These are phyloP conservation scores for Vandiemenella viatica DNA, from an alignment of 2,888 invertebrate species.

Conservation along the genomic window DNA sequence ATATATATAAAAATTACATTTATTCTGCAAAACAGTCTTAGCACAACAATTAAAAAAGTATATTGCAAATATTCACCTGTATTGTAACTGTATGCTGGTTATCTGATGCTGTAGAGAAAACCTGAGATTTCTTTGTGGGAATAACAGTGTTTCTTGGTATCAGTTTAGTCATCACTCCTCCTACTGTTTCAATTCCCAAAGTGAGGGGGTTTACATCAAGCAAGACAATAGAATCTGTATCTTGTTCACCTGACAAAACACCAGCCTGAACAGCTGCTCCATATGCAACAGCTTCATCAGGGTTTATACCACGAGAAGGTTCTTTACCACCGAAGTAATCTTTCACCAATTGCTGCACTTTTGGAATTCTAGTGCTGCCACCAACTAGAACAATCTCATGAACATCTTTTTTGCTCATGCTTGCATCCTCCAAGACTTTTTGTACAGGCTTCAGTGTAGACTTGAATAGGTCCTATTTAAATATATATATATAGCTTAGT, in stretches of 20 bases:
- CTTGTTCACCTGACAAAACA: conserved; percentile 91
- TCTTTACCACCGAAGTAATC: conserved; percentile 96
- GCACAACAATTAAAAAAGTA: conserved; percentile 6
- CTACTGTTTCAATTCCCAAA: conserved; percentile 98
- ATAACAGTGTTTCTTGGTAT: conserved; percentile 96
- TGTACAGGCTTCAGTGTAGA: conserved; percentile 89
- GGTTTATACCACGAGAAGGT: conserved; percentile 89
- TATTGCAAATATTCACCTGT: conserved; percentile 35
- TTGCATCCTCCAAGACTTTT: conserved; percentile 94
- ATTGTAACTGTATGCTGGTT: conserved; percentile 98
- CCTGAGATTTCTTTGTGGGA: conserved; percentile 97
- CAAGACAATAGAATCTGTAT: conserved; percentile 87
- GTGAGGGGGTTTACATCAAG: conserved; percentile 97
- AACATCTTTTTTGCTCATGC: conserved; percentile 94
- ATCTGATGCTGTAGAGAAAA: conserved; percentile 97
- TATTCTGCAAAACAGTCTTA: background rate
- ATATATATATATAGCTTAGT: background rate
- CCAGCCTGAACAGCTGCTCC: conserved; percentile 62
- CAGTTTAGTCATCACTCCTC: conserved; percentile 98
- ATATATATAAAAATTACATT: too few relatives aligned
- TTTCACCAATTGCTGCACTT: conserved; percentile 82
- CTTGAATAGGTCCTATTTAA: conserved; percentile 48
- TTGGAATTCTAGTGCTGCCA: conserved; percentile 98
- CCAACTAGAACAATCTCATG: conserved; percentile 98
- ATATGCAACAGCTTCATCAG: background rate